phyloP scores from a whole-genome alignment of 1,140 invertebrate genomes.

The Platyscapa corneri region DNA sequence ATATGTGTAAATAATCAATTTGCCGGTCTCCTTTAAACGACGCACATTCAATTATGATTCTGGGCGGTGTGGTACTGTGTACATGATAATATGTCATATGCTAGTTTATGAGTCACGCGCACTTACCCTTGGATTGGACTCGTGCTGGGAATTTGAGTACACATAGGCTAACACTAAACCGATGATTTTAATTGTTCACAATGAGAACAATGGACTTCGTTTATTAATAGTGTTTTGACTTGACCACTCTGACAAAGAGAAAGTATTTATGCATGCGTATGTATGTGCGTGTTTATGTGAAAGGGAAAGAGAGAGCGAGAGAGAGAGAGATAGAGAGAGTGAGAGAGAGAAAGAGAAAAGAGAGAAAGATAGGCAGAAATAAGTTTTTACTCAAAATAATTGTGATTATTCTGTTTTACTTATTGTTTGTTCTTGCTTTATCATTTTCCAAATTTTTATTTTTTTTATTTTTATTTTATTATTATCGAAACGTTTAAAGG shows the following conservation, averaged over 20 bases:
- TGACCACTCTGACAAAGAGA: too few relatives aligned
- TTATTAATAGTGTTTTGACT: slow-evolving; percentile 28
- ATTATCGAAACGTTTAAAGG: neutral
- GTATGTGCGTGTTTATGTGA: too few relatives aligned
- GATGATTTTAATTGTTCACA: neutral
- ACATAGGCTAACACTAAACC: neutral
- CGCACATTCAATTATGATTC: slow-evolving; percentile 5
- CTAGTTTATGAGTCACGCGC: neutral
- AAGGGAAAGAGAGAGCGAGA: neutral
- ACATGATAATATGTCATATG: slow-evolving; percentile 39
- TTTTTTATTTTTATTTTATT: too few relatives aligned
- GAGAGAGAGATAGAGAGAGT: too few relatives aligned
- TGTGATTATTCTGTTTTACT: neutral
- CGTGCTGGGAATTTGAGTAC: neutral
- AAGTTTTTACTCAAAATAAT: neutral
- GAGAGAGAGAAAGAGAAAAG: neutral
- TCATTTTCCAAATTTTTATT: neutral
- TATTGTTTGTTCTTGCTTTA: neutral
- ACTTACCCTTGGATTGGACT: neutral
- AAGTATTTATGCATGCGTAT: too few relatives aligned
- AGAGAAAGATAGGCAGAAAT: too few relatives aligned
- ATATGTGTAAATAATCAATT: slow-evolving; percentile 40
- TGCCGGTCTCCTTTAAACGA: slow-evolving; percentile 29
- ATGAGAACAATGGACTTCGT: neutral
- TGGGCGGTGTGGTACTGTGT: neutral